phyloP scores from a whole-genome alignment of 2,888 invertebrate genomes.

The Rhingia rostrata region DNA sequence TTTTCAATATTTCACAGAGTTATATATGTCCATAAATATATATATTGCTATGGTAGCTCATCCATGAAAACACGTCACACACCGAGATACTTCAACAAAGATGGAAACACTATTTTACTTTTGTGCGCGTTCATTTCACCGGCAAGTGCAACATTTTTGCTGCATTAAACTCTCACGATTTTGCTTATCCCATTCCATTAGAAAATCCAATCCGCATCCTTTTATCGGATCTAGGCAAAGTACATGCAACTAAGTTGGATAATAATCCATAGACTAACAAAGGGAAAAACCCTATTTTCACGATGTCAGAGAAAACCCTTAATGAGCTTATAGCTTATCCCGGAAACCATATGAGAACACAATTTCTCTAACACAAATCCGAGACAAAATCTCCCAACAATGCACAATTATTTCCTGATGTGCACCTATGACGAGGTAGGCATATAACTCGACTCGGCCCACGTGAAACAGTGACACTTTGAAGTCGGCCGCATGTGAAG shows the following conservation, averaged over 20 bases:
- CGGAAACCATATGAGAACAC: conserved; percentile 65
- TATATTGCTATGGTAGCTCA: background rate
- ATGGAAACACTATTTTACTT: background rate
- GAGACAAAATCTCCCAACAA: conserved; percentile 65
- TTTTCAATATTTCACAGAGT: background rate
- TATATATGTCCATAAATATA: background rate
- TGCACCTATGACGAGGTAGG: conserved; percentile 32
- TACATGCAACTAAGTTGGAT: conserved; percentile 14
- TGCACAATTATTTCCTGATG: conserved; percentile 65
- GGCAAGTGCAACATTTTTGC: background rate
- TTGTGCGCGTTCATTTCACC: background rate
- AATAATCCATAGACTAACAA: conserved; percentile 26
- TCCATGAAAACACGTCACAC: background rate
- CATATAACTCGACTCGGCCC: conserved; percentile 5
- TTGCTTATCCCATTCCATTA: conserved; percentile 8
- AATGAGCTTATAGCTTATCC: conserved; percentile 71
- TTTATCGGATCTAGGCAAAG: conserved; percentile 15
- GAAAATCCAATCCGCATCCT: conserved; percentile 7
- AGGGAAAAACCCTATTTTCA: conserved; percentile 13
- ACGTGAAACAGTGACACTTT: conserved; percentile 12
- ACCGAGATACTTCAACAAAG: background rate
- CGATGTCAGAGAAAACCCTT: conserved; percentile 32
- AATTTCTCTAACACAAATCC: conserved; percentile 28
- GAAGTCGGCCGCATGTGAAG: background rate
- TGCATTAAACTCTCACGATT: background rate